These are phyloP conservation scores for Carcharodon carcharias DNA, from an alignment of 2,797 vertebrate species.

Conservation along the genomic window DNA sequence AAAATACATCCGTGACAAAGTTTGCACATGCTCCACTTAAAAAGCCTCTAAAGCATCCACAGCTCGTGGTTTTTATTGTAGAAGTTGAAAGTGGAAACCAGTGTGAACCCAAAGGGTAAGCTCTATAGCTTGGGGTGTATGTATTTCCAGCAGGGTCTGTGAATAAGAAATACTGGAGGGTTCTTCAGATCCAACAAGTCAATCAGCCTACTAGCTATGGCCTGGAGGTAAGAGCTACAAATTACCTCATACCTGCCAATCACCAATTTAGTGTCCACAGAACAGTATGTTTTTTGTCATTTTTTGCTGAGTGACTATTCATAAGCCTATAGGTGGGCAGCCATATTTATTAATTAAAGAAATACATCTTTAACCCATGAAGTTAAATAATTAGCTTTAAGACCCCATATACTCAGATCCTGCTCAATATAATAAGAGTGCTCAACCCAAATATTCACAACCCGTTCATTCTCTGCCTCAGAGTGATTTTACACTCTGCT, in stretches of 20 bases:
- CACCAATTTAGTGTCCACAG: neutral
- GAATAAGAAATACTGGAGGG: neutral
- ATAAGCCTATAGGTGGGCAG: neutral
- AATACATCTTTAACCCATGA: neutral
- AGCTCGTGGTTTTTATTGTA: neutral
- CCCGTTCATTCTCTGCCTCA: neutral
- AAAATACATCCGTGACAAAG: neutral
- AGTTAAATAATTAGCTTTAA: neutral
- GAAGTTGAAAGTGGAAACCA: neutral
- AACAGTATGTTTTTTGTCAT: slow-evolving; percentile 14
- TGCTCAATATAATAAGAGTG: neutral
- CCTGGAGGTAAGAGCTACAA: neutral
- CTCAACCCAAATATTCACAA: neutral
- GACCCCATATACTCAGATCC: neutral
- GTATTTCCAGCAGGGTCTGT: neutral
- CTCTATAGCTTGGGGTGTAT: neutral
- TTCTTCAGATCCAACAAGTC: neutral
- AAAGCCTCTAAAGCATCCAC: neutral
- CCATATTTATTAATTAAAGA: neutral
- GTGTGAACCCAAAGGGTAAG: neutral
- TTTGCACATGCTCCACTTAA: neutral
- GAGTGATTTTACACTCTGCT: neutral
- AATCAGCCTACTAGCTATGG: neutral
- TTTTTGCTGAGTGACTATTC: neutral
- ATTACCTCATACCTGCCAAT: neutral